A percentile compares a stretch with the other conserved stretches of the same genome.
phyloP scores from a whole-genome alignment of 1,140 invertebrate genomes.

The Dendrolimus kikuchii region DNA sequence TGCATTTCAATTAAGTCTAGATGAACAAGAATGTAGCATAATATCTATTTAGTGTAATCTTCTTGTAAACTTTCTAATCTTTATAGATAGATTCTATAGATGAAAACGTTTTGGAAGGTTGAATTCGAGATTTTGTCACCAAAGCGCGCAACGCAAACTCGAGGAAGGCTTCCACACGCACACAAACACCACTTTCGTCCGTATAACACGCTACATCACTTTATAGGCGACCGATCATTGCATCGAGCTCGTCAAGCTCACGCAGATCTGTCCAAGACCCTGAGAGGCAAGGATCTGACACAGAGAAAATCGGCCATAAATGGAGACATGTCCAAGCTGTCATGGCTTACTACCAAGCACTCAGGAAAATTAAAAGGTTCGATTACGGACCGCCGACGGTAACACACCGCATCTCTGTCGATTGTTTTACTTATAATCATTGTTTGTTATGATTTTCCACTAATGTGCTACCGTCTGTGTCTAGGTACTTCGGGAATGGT shows the following conservation, averaged over 20 bases:
- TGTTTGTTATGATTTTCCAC: conserved; percentile 55
- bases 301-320: conserved; percentile 80
- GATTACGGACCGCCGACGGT: conserved; percentile 31
- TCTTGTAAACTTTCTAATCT: too few relatives aligned
- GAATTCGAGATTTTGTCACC: conserved; percentile 1
- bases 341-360: conserved; percentile 89
- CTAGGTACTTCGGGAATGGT: conserved; percentile 56
- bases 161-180: conserved; percentile 19
- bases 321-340: conserved; percentile 89
- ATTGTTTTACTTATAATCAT: conserved; percentile 40
- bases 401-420: conserved; percentile 48
- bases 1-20: too few relatives aligned
- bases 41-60: too few relatives aligned
- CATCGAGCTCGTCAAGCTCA: conserved; percentile 63
- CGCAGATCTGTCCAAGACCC: conserved; percentile 47
- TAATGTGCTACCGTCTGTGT: conserved; percentile 59
- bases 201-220: conserved; percentile 58
- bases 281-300: conserved; percentile 48
- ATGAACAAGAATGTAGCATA: too few relatives aligned
- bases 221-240: conserved; percentile 65
- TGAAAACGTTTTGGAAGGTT: too few relatives aligned
- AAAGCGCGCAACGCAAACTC: conserved; percentile 14
- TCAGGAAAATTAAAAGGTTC: conserved; percentile 91
- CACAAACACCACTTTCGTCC: conserved; percentile 29
- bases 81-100: too few relatives aligned